Conservation (phyloP, 2,113 vertebrate genomes). For the Crotalus viridis region DNA sequence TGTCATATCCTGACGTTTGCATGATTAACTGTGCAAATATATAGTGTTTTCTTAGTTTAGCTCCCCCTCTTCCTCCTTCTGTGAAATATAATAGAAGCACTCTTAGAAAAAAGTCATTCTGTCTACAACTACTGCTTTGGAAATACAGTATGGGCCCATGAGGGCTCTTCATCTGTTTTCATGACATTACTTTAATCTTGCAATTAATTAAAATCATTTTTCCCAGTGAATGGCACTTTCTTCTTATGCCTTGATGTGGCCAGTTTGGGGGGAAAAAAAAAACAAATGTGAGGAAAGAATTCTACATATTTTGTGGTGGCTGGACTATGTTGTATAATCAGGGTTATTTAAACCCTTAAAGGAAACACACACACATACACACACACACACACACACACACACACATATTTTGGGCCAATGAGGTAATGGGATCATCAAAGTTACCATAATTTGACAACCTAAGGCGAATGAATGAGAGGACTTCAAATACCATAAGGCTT, state of each 20-base stretch:
- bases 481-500: slow-evolving; percentile 31
- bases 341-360: slow-evolving; percentile 47
- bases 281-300: slow-evolving; percentile 52
- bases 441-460: slow-evolving; percentile 13
- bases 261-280: slow-evolving; percentile 5
- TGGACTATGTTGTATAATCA: slow-evolving; percentile 26
- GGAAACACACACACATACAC: not conserved
- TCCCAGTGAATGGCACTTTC: slow-evolving; percentile 52
- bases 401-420: slow-evolving; percentile 27
- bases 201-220: slow-evolving; percentile 69
- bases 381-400: not conserved
- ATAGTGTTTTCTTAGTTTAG: not conserved
- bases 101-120: slow-evolving; percentile 30
- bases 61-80: slow-evolving; percentile 25
- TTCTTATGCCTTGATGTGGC: slow-evolving; percentile 55
- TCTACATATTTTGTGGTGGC: slow-evolving; percentile 44
- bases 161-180: slow-evolving; percentile 66
- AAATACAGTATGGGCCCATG: slow-evolving; percentile 54
- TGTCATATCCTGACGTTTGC: slow-evolving; percentile 21
- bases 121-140: slow-evolving; percentile 53
- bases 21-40: not conserved
- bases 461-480: slow-evolving; percentile 31
- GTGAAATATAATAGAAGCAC: slow-evolving; percentile 44
- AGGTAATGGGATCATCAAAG: slow-evolving; percentile 40
- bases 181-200: slow-evolving; percentile 67